Percentiles rank a stretch among this genome's conserved stretches.
These are phyloP conservation scores for Vidua macroura DNA, from an alignment of 2,113 vertebrate species.

Conservation along the genomic window DNA sequence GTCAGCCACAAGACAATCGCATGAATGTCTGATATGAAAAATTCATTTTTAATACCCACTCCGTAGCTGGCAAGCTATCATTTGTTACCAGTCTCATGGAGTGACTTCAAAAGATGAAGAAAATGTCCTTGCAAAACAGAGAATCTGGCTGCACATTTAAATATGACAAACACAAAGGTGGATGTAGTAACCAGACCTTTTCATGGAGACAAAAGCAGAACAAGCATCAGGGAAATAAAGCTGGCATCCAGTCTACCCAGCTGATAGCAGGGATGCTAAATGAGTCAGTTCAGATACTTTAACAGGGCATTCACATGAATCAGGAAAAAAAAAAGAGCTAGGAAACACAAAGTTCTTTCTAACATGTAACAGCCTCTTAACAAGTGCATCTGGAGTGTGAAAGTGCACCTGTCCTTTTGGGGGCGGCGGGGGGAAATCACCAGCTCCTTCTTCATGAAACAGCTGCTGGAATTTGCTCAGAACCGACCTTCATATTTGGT, in stretches of 20 bases:
- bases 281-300: neutral
- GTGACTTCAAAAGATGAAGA: conserved; percentile 23
- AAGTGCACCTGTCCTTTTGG: neutral
- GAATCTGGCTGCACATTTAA: conserved; percentile 5
- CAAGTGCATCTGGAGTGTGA: neutral
- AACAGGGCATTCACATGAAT: neutral
- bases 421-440: neutral
- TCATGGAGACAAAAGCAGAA: conserved; percentile 4
- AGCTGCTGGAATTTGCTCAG: neutral
- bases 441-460: neutral
- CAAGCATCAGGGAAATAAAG: neutral
- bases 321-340: neutral
- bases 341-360: neutral
- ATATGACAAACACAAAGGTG: conserved; percentile 26
- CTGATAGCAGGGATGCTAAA: neutral
- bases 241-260: neutral
- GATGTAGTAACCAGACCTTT: conserved; percentile 12
- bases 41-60: conserved; percentile 15
- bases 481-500: neutral
- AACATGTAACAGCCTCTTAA: neutral
- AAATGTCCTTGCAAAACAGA: conserved; percentile 2
- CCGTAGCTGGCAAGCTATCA: neutral
- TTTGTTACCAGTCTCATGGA: conserved; percentile 1
- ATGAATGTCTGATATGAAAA: conserved; percentile 15
- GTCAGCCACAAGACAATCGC: neutral